Base-by-base conservation (phyloP, 2,888 invertebrate species). In the Osmoderma eremita region DNA sequence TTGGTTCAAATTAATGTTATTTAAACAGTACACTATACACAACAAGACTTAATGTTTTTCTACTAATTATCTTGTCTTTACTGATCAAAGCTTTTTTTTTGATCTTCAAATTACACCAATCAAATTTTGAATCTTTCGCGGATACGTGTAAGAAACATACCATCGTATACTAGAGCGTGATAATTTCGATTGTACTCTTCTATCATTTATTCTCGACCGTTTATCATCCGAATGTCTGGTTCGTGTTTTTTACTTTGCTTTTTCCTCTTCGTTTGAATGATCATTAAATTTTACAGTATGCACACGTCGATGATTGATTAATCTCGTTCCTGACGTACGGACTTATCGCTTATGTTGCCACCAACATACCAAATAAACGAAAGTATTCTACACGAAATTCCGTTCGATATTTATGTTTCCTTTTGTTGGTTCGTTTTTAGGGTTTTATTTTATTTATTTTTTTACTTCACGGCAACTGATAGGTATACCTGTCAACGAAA, bases 231-330 rank as follows among this genome's bases (percentile, higher is more conserved):
- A 45, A 45, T 30, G 30, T 45, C 17, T 24, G 13, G n/a, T 45
- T 53, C 15, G 2, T 30, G 12, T 58, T 18, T 41, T 56, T 56
- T 56, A 56, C 22, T 45, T 58, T 30, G 17, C 30, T 45, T 58
- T 58, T 42, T 45, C 15, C 15, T 45, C 45, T 3, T 15, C 15
- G 17, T 58, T 42, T 17, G 45, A 58, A 58, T 45, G 58, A 58
- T 42, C 30, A 58, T 45, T 30, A 58, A 58, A 42, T 12, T 45
- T 58, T 45, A 58, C 58, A 24, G 58, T 58, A 56, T 56, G 45
- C 45, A 24, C 58, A 30, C 45, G 42, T 30, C 45, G 45, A 58
- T 58, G 58, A 58, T 58, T 58, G 58, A 58, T 58, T 58, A 58
- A 45, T 58, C 58, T 24, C 45, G 42, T 24, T 58, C 30, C 30